A percentile compares a stretch with the other conserved stretches of the same genome.
Conservation (phyloP, 2,888 invertebrate genomes). For the Spicauda simplicius region DNA sequence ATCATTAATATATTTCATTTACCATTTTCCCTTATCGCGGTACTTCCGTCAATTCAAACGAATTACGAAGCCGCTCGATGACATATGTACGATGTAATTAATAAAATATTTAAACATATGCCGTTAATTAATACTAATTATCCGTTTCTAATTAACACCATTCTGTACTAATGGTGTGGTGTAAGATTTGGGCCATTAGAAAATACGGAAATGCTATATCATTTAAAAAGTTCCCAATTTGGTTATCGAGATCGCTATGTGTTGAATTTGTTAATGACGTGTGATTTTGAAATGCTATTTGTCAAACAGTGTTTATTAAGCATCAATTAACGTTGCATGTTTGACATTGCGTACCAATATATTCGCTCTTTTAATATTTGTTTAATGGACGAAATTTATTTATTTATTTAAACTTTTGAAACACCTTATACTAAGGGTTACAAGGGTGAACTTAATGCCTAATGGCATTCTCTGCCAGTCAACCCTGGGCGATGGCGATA, state of each 20-base stretch:
- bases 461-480: too few species aligned
- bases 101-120: slow-evolving; percentile 22
- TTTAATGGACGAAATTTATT: too few species aligned
- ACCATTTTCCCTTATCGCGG: not conserved
- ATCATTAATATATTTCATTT: too few species aligned
- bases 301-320: not conserved
- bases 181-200: slow-evolving; percentile 8
- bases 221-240: slow-evolving; percentile 16
- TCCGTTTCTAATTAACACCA: slow-evolving; percentile 27
- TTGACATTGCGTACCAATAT: too few species aligned
- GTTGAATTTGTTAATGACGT: slow-evolving; percentile 19
- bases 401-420: too few species aligned
- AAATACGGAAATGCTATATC: slow-evolving; percentile 21
- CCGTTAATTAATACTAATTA: slow-evolving; percentile 28
- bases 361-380: too few species aligned
- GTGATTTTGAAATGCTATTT: slow-evolving; percentile 16
- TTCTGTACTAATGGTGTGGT: slow-evolving; percentile 16
- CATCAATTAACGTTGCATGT: not conserved
- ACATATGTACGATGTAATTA: slow-evolving; percentile 23
- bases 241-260: slow-evolving; percentile 23
- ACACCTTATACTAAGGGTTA: too few species aligned
- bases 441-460: too few species aligned
- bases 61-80: not conserved
- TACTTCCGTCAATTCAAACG: slow-evolving; percentile 3
- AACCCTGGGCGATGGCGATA: too few species aligned